Conservation (phyloP, 2,888 invertebrate genomes). For the Drosophila maculinotata region DNA sequence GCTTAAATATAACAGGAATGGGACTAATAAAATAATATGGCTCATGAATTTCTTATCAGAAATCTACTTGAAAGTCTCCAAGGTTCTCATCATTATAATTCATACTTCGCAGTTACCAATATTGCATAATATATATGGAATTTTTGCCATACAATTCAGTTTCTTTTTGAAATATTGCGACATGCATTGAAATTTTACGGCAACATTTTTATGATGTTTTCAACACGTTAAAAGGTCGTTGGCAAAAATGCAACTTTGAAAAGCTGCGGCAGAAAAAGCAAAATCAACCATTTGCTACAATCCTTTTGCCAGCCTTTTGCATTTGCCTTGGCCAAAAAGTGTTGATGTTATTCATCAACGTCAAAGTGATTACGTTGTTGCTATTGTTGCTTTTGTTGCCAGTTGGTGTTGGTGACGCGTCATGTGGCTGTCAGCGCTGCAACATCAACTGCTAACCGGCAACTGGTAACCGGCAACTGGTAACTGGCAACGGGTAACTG, state of each 20-base stretch:
- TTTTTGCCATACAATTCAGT: neutral
- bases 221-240: conserved; percentile 26
- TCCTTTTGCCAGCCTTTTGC: conserved; percentile 26
- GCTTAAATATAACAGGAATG: neutral
- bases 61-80: too few species aligned
- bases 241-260: conserved; percentile 21
- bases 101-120: too few species aligned
- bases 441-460: conserved; percentile 47
- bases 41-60: too few species aligned
- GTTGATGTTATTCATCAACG: conserved; percentile 72
- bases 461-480: conserved; percentile 38
- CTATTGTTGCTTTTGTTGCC: conserved; percentile 17
- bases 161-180: neutral
- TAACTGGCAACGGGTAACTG: conserved; percentile 28
- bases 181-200: conserved; percentile 9
- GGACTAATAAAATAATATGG: too few species aligned
- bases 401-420: conserved; percentile 33
- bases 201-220: conserved; percentile 19
- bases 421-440: conserved; percentile 48
- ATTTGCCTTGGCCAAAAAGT: conserved; percentile 45
- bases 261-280: neutral
- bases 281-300: conserved; percentile 24
- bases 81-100: too few species aligned
- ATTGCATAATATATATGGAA: neutral
- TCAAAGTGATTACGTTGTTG: conserved; percentile 49